phyloP scores from a whole-genome alignment of 2,113 vertebrate genomes.

The Jaculus jaculus region DNA sequence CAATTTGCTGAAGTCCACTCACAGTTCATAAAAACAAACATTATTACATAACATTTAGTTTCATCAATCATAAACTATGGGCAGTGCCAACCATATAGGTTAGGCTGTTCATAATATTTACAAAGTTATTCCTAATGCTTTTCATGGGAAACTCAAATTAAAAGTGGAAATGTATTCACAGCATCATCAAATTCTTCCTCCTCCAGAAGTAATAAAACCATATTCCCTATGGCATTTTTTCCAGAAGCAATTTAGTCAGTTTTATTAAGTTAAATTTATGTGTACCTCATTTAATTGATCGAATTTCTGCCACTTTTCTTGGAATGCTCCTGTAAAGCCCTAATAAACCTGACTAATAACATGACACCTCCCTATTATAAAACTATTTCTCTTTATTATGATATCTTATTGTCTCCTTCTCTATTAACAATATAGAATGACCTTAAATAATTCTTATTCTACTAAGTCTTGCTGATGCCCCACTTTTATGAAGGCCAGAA shows the following conservation, averaged over 20 bases:
- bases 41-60: accelerated
- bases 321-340: slow-evolving; percentile 37
- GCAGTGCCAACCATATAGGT: background rate
- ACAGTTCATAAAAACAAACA: background rate
- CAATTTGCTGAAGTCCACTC: background rate
- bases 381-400: slow-evolving; percentile 70
- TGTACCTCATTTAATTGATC: slow-evolving; percentile 70
- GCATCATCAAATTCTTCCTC: slow-evolving; percentile 42
- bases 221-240: slow-evolving; percentile 52
- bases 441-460: slow-evolving; percentile 59
- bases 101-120: background rate
- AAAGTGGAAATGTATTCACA: slow-evolving; percentile 42
- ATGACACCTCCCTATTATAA: slow-evolving; percentile 62
- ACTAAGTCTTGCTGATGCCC: slow-evolving; percentile 27
- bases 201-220: slow-evolving; percentile 56
- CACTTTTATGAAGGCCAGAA: slow-evolving; percentile 27
- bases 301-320: slow-evolving; percentile 69
- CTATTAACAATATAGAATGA: slow-evolving; percentile 51
- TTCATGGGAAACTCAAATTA: slow-evolving; percentile 42
- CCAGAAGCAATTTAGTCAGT: slow-evolving; percentile 60
- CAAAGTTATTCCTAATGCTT: background rate
- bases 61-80: background rate
- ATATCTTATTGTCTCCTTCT: slow-evolving; percentile 57
- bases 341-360: slow-evolving; percentile 73
- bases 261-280: slow-evolving; percentile 78